Conservation (phyloP, 2,888 invertebrate genomes). For the Pegoplata infirma region DNA sequence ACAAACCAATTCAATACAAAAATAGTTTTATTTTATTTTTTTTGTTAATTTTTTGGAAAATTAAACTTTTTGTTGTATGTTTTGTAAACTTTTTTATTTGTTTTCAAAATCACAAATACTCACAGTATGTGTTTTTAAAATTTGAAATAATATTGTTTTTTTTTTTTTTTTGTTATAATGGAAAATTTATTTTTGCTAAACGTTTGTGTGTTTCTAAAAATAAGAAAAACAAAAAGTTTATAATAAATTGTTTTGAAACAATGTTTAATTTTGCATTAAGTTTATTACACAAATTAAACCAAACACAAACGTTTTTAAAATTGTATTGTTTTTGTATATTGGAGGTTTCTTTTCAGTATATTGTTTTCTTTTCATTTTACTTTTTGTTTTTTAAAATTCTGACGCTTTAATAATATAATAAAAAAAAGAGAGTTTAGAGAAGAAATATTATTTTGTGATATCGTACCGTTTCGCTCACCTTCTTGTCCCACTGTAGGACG, state of each 20-base stretch:
- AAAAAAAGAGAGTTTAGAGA: slow-evolving; percentile 79
- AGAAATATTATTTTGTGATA: slow-evolving; percentile 80
- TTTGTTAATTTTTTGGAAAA: slow-evolving; percentile 26
- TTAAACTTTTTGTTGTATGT: slow-evolving; percentile 8
- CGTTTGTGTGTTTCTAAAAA: slow-evolving; percentile 33
- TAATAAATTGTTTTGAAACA: neutral
- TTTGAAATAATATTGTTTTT: slow-evolving; percentile 23
- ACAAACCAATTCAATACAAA: slow-evolving; percentile 45
- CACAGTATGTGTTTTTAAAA: slow-evolving; percentile 56
- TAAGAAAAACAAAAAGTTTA: neutral
- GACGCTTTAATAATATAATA: slow-evolving; percentile 74
- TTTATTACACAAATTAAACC: neutral
- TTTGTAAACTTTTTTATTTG: slow-evolving; percentile 11
- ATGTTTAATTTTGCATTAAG: neutral
- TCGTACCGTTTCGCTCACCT: slow-evolving; percentile 98
- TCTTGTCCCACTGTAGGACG: slow-evolving; percentile 99
- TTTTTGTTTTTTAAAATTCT: slow-evolving; percentile 69
- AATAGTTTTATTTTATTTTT: too few species aligned
- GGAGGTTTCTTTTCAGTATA: slow-evolving; percentile 40
- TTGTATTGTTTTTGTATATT: slow-evolving; percentile 19
- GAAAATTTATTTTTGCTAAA: slow-evolving; percentile 11
- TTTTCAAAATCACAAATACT: slow-evolving; percentile 56
- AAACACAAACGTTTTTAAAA: neutral
- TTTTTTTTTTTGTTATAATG: slow-evolving; percentile 25
- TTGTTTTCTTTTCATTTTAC: slow-evolving; percentile 61